Conservation (phyloP, 1,140 invertebrate species). For the Agrilus planipennis region DNA sequence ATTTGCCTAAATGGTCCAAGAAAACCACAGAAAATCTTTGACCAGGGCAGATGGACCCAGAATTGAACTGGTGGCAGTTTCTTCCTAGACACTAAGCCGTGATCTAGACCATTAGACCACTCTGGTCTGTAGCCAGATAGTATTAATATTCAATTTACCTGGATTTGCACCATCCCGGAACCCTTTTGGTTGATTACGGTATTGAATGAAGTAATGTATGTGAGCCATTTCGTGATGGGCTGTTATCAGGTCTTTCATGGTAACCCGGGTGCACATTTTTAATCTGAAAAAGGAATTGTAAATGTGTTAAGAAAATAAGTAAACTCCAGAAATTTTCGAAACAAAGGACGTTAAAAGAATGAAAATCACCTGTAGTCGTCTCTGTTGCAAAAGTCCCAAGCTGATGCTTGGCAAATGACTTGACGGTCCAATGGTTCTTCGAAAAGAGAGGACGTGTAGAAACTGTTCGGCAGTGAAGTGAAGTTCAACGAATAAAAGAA, state of each 20-base stretch:
- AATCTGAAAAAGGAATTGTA: slow-evolving; percentile 51
- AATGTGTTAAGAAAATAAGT: slow-evolving; percentile 2
- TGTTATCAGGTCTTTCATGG: slow-evolving; percentile 78
- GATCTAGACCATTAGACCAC: too few relatives aligned
- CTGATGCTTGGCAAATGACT: slow-evolving; percentile 74
- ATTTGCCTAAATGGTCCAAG: too few relatives aligned
- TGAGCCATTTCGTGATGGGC: slow-evolving; percentile 91
- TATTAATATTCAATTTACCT: too few relatives aligned
- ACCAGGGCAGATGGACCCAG: too few relatives aligned
- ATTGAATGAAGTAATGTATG: slow-evolving; percentile 81
- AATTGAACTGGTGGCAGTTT: too few relatives aligned
- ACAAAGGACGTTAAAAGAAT: background rate
- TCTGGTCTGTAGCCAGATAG: too few relatives aligned
- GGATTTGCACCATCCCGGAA: slow-evolving; percentile 88
- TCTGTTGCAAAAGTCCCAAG: slow-evolving; percentile 87
- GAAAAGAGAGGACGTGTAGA: slow-evolving; percentile 68
- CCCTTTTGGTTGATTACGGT: slow-evolving; percentile 70
- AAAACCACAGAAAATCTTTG: too few relatives aligned
- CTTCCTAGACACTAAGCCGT: too few relatives aligned
- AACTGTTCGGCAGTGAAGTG: slow-evolving; percentile 66
- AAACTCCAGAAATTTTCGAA: slow-evolving; percentile 1
- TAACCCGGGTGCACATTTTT: slow-evolving; percentile 89
- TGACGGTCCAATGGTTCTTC: slow-evolving; percentile 60
- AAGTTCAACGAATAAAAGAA: slow-evolving; percentile 77
- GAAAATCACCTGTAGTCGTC: slow-evolving; percentile 67